Evolutionary conservation across 2,113 vertebrate species (phyloP).

Genomic region (Urocynchramus pylzowi): DNA sequence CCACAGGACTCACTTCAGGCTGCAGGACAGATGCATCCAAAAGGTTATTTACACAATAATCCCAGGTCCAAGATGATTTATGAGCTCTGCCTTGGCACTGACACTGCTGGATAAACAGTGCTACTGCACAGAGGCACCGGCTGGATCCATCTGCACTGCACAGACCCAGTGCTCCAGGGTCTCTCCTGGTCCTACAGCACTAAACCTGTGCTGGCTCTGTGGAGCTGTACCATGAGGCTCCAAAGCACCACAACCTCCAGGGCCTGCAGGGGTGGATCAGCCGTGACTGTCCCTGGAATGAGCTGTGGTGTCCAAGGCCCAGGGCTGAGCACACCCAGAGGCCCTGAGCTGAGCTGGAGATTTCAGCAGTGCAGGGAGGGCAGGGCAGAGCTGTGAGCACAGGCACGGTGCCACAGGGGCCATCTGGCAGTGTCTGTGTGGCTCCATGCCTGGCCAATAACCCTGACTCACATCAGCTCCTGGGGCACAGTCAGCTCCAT

Average conservation of each 20-base stretch:
- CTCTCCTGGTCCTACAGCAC: not conserved
- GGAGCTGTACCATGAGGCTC: accelerated
- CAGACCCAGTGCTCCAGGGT: not conserved
- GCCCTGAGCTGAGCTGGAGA: not conserved
- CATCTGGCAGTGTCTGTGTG: not conserved
- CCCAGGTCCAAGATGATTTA: not conserved
- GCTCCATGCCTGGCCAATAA: not conserved
- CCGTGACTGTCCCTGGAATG: not conserved
- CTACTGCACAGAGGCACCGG: not conserved
- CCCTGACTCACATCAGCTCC: not conserved
- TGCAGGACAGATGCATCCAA: not conserved
- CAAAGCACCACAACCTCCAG: not conserved
- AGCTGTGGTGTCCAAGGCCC: not conserved
- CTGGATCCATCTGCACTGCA: not conserved
- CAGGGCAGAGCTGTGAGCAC: not conserved
- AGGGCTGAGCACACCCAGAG: not conserved
- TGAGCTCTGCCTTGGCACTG: not conserved
- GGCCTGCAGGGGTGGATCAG: not conserved
- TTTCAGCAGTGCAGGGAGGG: not conserved
- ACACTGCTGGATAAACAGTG: not conserved
- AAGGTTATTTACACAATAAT: not conserved
- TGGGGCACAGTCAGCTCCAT: not conserved
- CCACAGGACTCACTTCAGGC: not conserved
- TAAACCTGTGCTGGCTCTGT: not conserved
- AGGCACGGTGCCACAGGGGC: not conserved